Base-by-base conservation (phyloP, 2,113 vertebrate species). In the Bufo bufo region DNA sequence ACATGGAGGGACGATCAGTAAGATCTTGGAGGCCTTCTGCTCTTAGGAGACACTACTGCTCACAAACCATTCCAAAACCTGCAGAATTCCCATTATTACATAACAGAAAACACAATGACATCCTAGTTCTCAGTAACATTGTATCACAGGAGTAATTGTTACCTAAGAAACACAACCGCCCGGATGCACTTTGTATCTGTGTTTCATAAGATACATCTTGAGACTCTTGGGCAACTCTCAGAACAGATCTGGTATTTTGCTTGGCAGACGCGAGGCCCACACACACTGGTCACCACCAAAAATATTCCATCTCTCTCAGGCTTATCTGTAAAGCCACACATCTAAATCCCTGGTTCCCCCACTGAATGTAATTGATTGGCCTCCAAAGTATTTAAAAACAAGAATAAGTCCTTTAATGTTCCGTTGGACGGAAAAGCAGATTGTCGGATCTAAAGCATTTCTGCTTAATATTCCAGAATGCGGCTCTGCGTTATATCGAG, bases 301-400 rank as follows among this genome's bases (percentile, higher is more conserved):
- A 82, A 61, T 19, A 82, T 20, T 63, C 56, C 79, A 63, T 45
- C 8, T 69, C 20, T 69, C 61, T 66, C 11, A 12, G 12, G 5
- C 20, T 83, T 66, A 82, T 66, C 81, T 66, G 81, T 83, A 83
- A 72, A 83, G 45, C 61, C 47, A 50, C 19, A 52, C 20, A 50
- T 50, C 19, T 45, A 65, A 65, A 65, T n/a, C 59, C 59, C 45
- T 49, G 63, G 8, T 66, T 66, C 47, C 81, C 61, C 12, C 77
- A 69, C 20, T 47, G 61, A n/a, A 66, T 69, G 52, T 83, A 69
- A 69, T 66, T 50, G 61, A 83, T 69, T 52, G n/a, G 8, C 12
- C 61, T 66, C 78, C 33, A 58, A 80, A 80, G 77, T 58, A 54
- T 65, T n/a, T 43, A 23, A 33, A 43, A 80, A 80, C 23, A 59